Base-by-base conservation (phyloP, 2,888 invertebrate genomes). In the Nemapogon koenigi region DNA sequence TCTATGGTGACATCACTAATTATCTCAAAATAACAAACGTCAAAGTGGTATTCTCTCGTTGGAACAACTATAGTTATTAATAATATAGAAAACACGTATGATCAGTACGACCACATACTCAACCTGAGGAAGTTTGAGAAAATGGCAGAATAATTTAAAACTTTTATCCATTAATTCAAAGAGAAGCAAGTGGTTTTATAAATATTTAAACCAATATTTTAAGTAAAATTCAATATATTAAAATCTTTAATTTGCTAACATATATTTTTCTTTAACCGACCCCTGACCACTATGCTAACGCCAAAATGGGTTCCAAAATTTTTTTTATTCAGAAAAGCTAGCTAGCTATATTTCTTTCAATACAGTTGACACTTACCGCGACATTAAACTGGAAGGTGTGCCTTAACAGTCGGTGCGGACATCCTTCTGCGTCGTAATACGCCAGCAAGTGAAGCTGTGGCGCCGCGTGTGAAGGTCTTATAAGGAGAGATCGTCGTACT, bases 311-410 rank as follows among this genome's bases (percentile, higher is more conserved):
- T 6, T 6, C 11, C 4, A 8, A 11, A 28, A 11, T 11, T 8
- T 28, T 14, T 30, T 10, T 15, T 14, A 30, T 13, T n/a, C 13
- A 15, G 15, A 3, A 30, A 16, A 4, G 31, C n/a, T 13, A 14
- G n/a, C n/a, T 30, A 30, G 3, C 13, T 4, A 8, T 8, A 4
- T 7, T 22, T n/a, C n/a, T n/a, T n/a, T n/a, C n/a, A n/a, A n/a
- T n/a, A n/a, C n/a, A n/a, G n/a, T n/a, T n/a, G 7, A 15, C 15
- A 58, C 61, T 59, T 16, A 71, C 72, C 30, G 52, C 43, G 16
- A 66, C 57, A 10, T 41, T 42, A 48, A 68, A 62, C 39, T 53
- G 54, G 55, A 73, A 71, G 17, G 64, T 64, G 49, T 76, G 76
- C 4, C 75, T 42, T 35, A 71, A 55, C 47, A 73, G 57, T 37